phyloP scores from a whole-genome alignment of 2,113 vertebrate genomes.

The Dasyprocta punctata region DNA sequence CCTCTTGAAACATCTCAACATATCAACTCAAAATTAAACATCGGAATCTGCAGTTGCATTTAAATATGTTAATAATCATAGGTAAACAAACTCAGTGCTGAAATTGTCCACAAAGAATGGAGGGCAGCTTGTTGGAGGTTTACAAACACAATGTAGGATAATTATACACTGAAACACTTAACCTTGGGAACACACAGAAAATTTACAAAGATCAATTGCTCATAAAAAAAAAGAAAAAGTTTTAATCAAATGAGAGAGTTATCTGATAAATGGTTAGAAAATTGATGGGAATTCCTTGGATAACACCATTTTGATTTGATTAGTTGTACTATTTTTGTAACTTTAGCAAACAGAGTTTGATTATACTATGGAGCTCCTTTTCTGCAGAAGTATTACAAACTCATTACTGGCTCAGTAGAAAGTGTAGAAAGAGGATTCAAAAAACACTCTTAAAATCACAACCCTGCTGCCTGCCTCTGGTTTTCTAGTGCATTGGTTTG shows the following conservation, averaged over 20 bases:
- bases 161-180: conserved; percentile 77
- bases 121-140: conserved; percentile 61
- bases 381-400: conserved; percentile 68
- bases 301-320: conserved; percentile 80
- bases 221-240: conserved; percentile 65
- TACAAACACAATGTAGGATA: conserved; percentile 76
- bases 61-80: conserved; percentile 79
- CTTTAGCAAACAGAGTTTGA: conserved; percentile 80
- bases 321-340: conserved; percentile 81
- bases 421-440: conserved; percentile 9
- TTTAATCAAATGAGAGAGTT: conserved; percentile 76
- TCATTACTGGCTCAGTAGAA: conserved; percentile 57
- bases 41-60: conserved; percentile 67
- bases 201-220: conserved; percentile 78
- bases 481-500: background rate
- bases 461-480: background rate
- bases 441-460: conserved; percentile 39
- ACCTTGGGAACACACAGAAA: conserved; percentile 68
- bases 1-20: conserved; percentile 71
- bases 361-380: conserved; percentile 62
- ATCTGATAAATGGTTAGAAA: conserved; percentile 72
- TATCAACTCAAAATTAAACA: conserved; percentile 73
- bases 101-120: conserved; percentile 77
- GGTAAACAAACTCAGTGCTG: conserved; percentile 77
- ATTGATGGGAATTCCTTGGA: conserved; percentile 80